Base-by-base conservation (phyloP, 2,797 vertebrate species). In the Halcyon chelicuti region DNA sequence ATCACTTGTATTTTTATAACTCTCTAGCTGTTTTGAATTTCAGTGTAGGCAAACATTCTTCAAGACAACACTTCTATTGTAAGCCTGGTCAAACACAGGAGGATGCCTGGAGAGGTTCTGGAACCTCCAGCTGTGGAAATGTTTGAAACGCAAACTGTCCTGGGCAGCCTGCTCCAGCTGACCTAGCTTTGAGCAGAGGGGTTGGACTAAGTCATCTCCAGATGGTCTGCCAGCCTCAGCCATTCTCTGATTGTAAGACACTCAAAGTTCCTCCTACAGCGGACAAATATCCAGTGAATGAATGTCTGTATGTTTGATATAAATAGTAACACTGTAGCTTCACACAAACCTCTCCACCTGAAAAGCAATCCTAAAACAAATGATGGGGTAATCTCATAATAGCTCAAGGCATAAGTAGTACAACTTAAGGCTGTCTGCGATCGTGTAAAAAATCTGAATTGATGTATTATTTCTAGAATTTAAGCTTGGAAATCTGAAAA, bases 61-160 rank as follows among this genome's bases (percentile, higher is more conserved):
- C 37, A 54, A 49, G 37, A 68, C 33, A 78, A 15, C 14, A 6
- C 6, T 60, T 72, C n/a, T n/a, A 15, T 12, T 57, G 12, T 44
- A 28, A 37, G 33, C 14, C 9, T 49, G 14, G 12, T 18, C 1
- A 0, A 28, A 47, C 19, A 23, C 42, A 57, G 39, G 28, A 62
- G 57, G 23, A 33, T 61, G 25, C 37, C 40, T 0, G 0, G 14
- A 83, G 21, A 40, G 2, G 12, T 51, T 67, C 35, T 61, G 55
- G 29, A 72, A 21, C 23, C 13, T 62, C 13, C 13, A 35, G 33
- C 6, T 44, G 1, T 8, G 20, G 47, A 80, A 54, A 49, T 19
- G 3, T 37, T 77, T 22, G 22, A 73, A 73, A 61, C 7, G 3
- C 21, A 57, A 44, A 37, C 5, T 9, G 17, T 68, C 13, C 74